phyloP scores from a whole-genome alignment of 2,797 vertebrate species.

The Nannoperca australis region DNA sequence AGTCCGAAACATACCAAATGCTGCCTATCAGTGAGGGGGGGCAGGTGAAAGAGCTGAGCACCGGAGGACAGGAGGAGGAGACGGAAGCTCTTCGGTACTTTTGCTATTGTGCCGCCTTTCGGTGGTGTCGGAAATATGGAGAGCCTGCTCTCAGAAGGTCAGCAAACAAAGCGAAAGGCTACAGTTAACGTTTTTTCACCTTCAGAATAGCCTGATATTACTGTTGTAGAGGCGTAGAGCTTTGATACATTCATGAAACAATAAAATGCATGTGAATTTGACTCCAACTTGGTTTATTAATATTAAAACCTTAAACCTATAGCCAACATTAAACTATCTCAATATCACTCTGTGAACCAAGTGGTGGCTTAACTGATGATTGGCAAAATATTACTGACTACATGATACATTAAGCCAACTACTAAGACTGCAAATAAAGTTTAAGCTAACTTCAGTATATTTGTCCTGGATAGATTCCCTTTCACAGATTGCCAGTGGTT shows the following conservation, averaged over 20 bases:
- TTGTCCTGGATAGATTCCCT: background rate
- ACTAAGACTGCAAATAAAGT: background rate
- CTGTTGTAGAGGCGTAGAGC: background rate
- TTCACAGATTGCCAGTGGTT: background rate
- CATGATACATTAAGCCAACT: background rate
- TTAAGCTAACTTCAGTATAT: background rate
- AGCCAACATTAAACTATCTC: background rate
- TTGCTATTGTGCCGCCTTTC: constrained; percentile 11
- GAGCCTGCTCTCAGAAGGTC: background rate
- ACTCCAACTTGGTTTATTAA: background rate
- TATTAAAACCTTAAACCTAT: background rate
- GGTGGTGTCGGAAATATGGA: constrained; percentile 14
- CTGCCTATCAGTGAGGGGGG: too few relatives aligned
- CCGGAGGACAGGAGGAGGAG: too few relatives aligned
- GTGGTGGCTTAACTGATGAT: background rate
- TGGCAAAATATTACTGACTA: background rate
- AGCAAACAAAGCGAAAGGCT: background rate
- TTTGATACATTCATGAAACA: background rate
- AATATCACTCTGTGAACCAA: background rate
- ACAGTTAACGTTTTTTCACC: too few relatives aligned
- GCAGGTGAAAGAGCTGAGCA: constrained; percentile 44
- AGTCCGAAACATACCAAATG: constrained; percentile 41
- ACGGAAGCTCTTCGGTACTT: background rate
- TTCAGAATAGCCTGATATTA: background rate
- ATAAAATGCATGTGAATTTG: background rate